Percentiles rank a stretch among this genome's conserved stretches.
These are phyloP conservation scores for Deilephila porcellus DNA, from an alignment of 2,888 invertebrate genomes.

Conservation along the genomic window DNA sequence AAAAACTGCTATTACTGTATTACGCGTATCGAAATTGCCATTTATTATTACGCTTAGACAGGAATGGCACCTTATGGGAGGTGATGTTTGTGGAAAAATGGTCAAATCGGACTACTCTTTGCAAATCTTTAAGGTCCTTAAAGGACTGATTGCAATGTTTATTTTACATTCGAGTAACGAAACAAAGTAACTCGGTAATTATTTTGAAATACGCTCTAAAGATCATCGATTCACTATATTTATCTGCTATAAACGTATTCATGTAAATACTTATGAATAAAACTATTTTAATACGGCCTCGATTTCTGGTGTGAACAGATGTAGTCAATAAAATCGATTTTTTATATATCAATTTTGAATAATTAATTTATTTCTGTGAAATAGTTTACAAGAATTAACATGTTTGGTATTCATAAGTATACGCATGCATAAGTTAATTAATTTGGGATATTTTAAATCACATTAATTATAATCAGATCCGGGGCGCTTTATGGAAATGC, in stretches of 20 bases:
- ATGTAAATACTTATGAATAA: slow-evolving; percentile 5
- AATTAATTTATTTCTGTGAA: background rate
- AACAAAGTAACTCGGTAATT: too few species aligned
- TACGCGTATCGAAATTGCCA: too few species aligned
- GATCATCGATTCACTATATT: background rate
- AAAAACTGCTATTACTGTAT: too few species aligned
- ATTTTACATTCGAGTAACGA: too few species aligned
- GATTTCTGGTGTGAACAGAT: slow-evolving; percentile 8
- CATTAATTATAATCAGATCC: background rate
- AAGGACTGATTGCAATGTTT: too few species aligned
- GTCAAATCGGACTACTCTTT: too few species aligned
- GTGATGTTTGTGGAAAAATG: too few species aligned
- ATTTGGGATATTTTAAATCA: background rate
- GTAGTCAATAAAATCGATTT: background rate
- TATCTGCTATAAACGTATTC: background rate
- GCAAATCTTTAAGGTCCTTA: too few species aligned
- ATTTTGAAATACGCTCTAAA: too few species aligned
- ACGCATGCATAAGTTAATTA: background rate
- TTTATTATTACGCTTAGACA: too few species aligned
- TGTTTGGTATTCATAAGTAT: background rate
- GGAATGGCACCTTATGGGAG: too few species aligned
- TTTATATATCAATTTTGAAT: background rate
- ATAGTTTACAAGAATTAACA: background rate
- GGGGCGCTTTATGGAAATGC: background rate
- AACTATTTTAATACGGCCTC: background rate